A percentile compares a stretch with the other conserved stretches of the same genome.
Evolutionary conservation across 2,113 vertebrate species (phyloP).

Genomic region (Pavo muticus): DNA sequence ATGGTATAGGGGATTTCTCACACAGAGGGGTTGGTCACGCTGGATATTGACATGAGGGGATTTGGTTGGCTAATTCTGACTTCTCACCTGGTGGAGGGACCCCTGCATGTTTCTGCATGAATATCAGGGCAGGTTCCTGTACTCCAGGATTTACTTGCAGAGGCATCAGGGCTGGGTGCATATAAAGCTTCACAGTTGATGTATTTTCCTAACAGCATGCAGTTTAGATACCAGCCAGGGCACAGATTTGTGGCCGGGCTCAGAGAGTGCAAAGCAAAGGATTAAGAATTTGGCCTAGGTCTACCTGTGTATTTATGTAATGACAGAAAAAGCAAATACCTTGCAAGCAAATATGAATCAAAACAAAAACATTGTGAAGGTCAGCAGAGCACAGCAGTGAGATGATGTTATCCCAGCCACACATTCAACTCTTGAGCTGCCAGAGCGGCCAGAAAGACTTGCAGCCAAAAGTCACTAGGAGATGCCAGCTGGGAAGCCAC

Average conservation of each 20-base stretch:
- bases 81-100: not conserved
- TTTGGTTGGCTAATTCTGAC: not conserved
- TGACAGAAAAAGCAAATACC: constrained; percentile 61
- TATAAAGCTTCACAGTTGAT: not conserved
- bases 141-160: not conserved
- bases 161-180: rapidly evolving
- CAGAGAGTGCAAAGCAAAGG: not conserved
- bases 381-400: constrained; percentile 48
- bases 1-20: not conserved
- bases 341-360: constrained; percentile 60
- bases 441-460: not conserved
- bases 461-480: constrained; percentile 19
- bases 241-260: not conserved
- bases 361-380: constrained; percentile 62
- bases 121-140: not conserved
- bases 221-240: not conserved
- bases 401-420: constrained; percentile 39
- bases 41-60: not conserved
- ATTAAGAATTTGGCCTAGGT: constrained; percentile 26
- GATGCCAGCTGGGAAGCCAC: constrained; percentile 69
- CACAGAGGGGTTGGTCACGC: not conserved
- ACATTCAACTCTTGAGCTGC: not conserved
- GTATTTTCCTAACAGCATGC: not conserved
- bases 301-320: constrained; percentile 23
- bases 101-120: not conserved